phyloP scores from a whole-genome alignment of 2,888 invertebrate genomes.

The Axea sp. region DNA sequence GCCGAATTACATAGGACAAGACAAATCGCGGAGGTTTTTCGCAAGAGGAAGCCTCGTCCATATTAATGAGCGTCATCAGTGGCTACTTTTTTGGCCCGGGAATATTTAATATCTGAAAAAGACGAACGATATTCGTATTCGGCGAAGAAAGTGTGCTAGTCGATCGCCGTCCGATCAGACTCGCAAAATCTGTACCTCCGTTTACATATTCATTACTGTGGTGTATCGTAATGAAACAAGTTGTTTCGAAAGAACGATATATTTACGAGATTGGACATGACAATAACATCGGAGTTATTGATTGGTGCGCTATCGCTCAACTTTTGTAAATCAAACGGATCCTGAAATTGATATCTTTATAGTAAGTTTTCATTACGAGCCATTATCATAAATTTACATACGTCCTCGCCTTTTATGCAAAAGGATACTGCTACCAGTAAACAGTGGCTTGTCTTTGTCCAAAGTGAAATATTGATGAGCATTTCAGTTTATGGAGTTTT shows the following conservation, averaged over 20 bases:
- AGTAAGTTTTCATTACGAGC: slow-evolving; percentile 53
- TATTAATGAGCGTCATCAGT: slow-evolving; percentile 53
- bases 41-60: slow-evolving; percentile 44
- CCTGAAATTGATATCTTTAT: slow-evolving; percentile 62
- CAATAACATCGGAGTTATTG: slow-evolving; percentile 58
- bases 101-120: slow-evolving; percentile 30
- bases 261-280: slow-evolving; percentile 51
- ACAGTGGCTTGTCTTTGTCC: slow-evolving; percentile 27
- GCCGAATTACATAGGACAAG: slow-evolving; percentile 39
- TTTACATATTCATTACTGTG: slow-evolving; percentile 63
- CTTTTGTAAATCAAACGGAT: slow-evolving; percentile 55
- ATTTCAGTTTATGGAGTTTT: slow-evolving; percentile 13
- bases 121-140: slow-evolving; percentile 8
- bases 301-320: slow-evolving; percentile 55
- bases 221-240: slow-evolving; percentile 42
- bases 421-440: slow-evolving; percentile 59
- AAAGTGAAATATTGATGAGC: slow-evolving; percentile 37
- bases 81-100: slow-evolving; percentile 21
- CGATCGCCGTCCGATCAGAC: slow-evolving; percentile 22
- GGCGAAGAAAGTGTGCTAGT: slow-evolving; percentile 39
- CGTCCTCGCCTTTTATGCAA: slow-evolving; percentile 62
- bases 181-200: slow-evolving; percentile 49
- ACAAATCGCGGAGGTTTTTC: slow-evolving; percentile 44
- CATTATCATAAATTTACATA: slow-evolving; percentile 65
- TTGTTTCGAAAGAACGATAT: slow-evolving; percentile 44